Conservation (phyloP, 2,113 vertebrate genomes). For the Eleginops maclovinus region DNA sequence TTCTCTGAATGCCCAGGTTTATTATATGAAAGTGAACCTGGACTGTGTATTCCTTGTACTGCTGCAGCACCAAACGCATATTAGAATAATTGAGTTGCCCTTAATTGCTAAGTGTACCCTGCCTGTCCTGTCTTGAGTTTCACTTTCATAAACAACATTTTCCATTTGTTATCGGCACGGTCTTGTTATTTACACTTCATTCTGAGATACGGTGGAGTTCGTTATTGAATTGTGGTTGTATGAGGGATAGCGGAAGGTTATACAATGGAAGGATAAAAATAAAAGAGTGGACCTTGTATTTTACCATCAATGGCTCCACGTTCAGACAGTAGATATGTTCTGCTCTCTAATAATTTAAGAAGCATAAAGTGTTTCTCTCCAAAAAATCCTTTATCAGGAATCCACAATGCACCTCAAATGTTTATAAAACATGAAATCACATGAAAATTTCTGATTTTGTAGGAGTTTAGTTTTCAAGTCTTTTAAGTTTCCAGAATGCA, state of each 20-base stretch:
- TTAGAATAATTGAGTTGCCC: too few relatives aligned
- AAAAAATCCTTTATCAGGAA: not conserved
- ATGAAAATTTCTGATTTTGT: not conserved
- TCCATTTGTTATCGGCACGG: not conserved
- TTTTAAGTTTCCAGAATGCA: not conserved
- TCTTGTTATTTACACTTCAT: conserved; percentile 10
- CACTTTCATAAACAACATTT: conserved; percentile 4
- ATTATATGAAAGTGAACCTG: not conserved
- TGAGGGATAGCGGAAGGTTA: not conserved
- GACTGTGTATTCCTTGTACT: not conserved
- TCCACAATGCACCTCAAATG: not conserved
- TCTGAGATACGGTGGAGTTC: conserved; percentile 4
- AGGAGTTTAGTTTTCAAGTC: not conserved
- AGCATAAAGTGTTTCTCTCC: too few relatives aligned
- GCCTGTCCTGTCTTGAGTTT: not conserved
- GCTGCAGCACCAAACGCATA: not conserved
- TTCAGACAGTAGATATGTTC: not conserved
- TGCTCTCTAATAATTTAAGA: too few relatives aligned
- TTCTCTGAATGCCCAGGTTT: not conserved
- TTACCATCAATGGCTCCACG: not conserved
- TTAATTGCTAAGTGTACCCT: not conserved
- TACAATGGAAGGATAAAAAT: not conserved
- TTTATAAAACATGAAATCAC: not conserved
- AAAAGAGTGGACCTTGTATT: not conserved
- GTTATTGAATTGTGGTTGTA: conserved; percentile 4